These are phyloP conservation scores for Thymelicus lineola DNA, from an alignment of 2,888 invertebrate species.

Conservation along the genomic window DNA sequence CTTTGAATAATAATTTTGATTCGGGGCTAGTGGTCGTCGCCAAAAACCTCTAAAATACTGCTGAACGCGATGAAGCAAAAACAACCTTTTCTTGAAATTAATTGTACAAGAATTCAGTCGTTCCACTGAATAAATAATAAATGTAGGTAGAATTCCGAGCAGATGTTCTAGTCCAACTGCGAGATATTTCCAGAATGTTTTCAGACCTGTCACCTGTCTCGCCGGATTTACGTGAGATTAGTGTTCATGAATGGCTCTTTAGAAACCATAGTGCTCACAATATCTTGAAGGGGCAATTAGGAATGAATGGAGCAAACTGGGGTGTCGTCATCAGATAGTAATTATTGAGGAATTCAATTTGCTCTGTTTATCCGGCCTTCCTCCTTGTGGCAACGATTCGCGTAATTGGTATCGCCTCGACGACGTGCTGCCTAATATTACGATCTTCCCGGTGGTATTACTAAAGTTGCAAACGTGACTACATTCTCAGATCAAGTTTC, in stretches of 20 bases:
- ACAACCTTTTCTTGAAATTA: too few species aligned
- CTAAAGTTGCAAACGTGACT: slow-evolving; percentile 31
- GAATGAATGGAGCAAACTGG: slow-evolving; percentile 25
- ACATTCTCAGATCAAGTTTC: slow-evolving; percentile 19
- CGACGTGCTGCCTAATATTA: slow-evolving; percentile 27
- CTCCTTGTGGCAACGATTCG: slow-evolving; percentile 32
- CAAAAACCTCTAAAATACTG: too few species aligned
- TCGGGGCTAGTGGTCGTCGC: too few species aligned
- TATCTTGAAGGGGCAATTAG: slow-evolving; percentile 29
- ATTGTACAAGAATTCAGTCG: too few species aligned
- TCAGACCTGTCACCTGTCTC: not conserved
- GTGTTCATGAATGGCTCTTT: slow-evolving; percentile 11
- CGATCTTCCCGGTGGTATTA: slow-evolving; percentile 25
- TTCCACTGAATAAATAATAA: not conserved
- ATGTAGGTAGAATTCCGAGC: not conserved
- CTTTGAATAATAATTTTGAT: too few species aligned
- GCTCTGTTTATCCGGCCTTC: slow-evolving; percentile 32
- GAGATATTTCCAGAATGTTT: not conserved
- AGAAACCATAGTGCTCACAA: slow-evolving; percentile 14
- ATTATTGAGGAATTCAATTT: slow-evolving; percentile 35
- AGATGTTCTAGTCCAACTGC: not conserved
- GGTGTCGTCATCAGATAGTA: slow-evolving; percentile 31
- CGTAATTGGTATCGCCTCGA: slow-evolving; percentile 29
- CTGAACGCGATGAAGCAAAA: too few species aligned
- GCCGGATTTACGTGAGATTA: slow-evolving; percentile 13